Base-by-base conservation (phyloP, 2,888 invertebrate genomes). In the Ophioninae sp. region DNA sequence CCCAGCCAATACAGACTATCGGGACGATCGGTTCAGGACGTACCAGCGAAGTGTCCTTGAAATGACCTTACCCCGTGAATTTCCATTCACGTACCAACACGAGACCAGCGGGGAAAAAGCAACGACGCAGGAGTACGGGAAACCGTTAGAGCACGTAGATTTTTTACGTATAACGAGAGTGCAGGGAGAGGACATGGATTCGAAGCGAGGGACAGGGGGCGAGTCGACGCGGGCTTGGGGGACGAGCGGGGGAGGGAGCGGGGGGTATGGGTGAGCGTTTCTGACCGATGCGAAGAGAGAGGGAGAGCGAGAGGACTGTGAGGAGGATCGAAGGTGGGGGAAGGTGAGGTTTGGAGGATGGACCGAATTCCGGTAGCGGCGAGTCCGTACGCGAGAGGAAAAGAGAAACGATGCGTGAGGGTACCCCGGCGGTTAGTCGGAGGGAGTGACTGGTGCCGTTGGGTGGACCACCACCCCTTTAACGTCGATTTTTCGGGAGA, bases 401-500 rank as follows among this genome's bases (percentile, higher is more conserved):
- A 85, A 82, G n/a, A 62, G 80, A 77, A 69, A 44, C 39, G 75
- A 75, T 50, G 67, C 62, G 81, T 89, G 83, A 30, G 89, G 88
- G 89, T 90, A 87, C 85, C 85, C 17, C 50, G 86, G 83, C 68
- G 76, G 84, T 76, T 69, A 80, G 76, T 69, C 57, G 68, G 81
- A 65, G 84, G 79, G 76, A 82, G 86, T 73, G 83, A 83, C 80
- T 82, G 82, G 83, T 65, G 78, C 80, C 56, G 72, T 70, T 57
- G 82, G 83, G 86, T 82, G 88, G 88, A 87, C 88, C 89, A 86
- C 88, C 89, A 86, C 88, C 88, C 30, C 88, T 91, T 90, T 89
- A 88, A 89, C 90, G 91, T 91, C 92, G 92, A 92, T 93, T 92
- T 93, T 93, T 92, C 92, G 92, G 59, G 39, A 62, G 91, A 89